phyloP scores from a whole-genome alignment of 1,140 invertebrate genomes.

The Hydropsyche tenuis region DNA sequence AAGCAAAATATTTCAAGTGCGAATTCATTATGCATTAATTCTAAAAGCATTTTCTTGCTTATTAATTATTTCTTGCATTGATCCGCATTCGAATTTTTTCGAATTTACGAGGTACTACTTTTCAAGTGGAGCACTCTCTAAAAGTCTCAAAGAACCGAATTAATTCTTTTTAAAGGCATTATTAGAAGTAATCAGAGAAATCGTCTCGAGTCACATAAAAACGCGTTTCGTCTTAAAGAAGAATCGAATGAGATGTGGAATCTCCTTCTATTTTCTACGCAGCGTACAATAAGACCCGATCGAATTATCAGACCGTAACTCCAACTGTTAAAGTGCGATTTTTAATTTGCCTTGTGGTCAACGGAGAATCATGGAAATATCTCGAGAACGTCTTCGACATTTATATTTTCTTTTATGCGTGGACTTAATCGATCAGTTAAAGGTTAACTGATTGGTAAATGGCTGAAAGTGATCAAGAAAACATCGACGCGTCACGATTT shows the following conservation, averaged over 20 bases:
- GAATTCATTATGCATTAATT: too few species aligned
- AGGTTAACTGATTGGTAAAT: too few species aligned
- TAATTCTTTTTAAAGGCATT: not conserved
- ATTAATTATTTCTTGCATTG: too few species aligned
- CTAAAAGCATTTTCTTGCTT: too few species aligned
- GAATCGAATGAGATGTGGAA: not conserved
- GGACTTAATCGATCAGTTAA: too few species aligned
- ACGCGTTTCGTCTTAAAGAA: not conserved
- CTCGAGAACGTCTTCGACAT: too few species aligned
- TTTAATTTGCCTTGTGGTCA: slow-evolving; percentile 32
- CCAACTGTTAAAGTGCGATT: slow-evolving; percentile 26
- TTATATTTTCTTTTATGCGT: too few species aligned
- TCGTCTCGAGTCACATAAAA: not conserved
- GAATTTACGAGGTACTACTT: too few species aligned
- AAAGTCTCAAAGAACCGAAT: too few species aligned
- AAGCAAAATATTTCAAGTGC: too few species aligned
- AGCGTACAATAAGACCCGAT: slow-evolving; percentile 21
- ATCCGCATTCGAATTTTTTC: too few species aligned
- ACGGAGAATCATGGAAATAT: not conserved
- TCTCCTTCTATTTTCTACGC: slow-evolving; percentile 22
- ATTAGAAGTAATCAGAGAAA: slow-evolving; percentile 9
- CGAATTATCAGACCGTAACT: slow-evolving; percentile 33
- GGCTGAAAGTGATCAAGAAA: not conserved
- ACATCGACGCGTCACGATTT: not conserved
- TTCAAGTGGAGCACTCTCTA: too few species aligned